Evolutionary conservation across 1,140 invertebrate genomes (phyloP), one percentile per base, ranked within the genome.

Genomic region (Sinella curviseta): DNA sequence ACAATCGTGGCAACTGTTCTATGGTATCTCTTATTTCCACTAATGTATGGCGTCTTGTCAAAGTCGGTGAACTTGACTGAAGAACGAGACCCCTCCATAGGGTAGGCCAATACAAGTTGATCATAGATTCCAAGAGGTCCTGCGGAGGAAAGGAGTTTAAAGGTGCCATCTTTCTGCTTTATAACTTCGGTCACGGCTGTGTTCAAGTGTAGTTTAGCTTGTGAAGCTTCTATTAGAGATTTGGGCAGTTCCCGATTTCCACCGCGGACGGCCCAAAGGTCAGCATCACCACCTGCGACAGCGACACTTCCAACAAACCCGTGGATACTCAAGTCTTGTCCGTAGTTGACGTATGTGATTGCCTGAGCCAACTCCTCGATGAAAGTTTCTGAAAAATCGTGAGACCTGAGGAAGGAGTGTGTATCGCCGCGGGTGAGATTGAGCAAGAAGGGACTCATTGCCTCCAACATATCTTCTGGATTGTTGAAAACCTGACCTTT

Each of bases 281-380:
- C 85, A 36, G 84, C 84, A 73, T 86, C 87, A 1, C 88, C 87
- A 30, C 90, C 91, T 80, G 91, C 90, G 77, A 91, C 78, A 14
- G 90, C 89, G 1, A 92, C 89, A 67, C 77, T 84, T 20, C 89
- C 87, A 75, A 92, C 90, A 86, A 93, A 91, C 79, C 88, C 88
- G 78, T 90, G 91, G 31, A 91, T 85, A 77, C 88, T 84, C 1
- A 87, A 87, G 30, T 88, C 87, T 85, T 93, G 92, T 36, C 91
- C 91, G 85, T 92, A 93, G 86, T 92, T 92, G 0, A 88, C 88
- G 65, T 89, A 87, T 34, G 89, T 84, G 28, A 89, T 88, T 12
- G 89, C 88, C 80, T 87, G 84, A 0, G 90, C 89, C 28, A 92
- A 77, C 85, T 93, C 91, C 78, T 90, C 77, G 17, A 92, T 90